These are phyloP conservation scores for Zaprionus inermis DNA, from an alignment of 1,140 invertebrate genomes.

Conservation along the genomic window DNA sequence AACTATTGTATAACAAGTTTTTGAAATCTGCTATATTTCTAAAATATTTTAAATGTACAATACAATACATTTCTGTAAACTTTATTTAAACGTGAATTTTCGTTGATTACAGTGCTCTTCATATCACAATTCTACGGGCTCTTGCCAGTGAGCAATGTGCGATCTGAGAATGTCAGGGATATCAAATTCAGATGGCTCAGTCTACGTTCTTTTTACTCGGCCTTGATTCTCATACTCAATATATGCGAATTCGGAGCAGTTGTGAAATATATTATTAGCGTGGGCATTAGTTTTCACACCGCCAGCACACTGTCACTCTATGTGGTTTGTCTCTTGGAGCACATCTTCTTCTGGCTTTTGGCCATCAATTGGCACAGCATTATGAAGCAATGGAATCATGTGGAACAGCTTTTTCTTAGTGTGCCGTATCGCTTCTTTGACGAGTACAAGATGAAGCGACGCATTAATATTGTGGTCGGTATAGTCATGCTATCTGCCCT, in stretches of 20 bases:
- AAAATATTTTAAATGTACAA: too few relatives aligned
- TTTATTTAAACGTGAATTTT: neutral
- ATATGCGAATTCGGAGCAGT: constrained; percentile 63
- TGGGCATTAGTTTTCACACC: constrained; percentile 67
- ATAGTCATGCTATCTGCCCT: constrained; percentile 66
- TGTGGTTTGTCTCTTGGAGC: constrained; percentile 73
- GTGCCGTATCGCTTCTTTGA: constrained; percentile 73
- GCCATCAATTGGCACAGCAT: constrained; percentile 70
- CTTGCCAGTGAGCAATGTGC: constrained; percentile 67
- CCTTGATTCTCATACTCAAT: constrained; percentile 55
- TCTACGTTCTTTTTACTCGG: constrained; percentile 54
- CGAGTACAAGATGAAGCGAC: constrained; percentile 67
- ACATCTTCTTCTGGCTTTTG: constrained; percentile 75
- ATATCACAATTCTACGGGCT: constrained; percentile 72
- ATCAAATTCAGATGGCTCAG: constrained; percentile 64
- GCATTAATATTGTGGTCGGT: constrained; percentile 65
- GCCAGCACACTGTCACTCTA: constrained; percentile 70
- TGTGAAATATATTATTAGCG: constrained; percentile 49
- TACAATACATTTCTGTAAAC: too few relatives aligned
- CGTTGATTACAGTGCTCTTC: constrained; percentile 59
- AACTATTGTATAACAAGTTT: neutral
- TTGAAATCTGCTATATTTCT: neutral
- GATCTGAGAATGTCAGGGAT: constrained; percentile 36
- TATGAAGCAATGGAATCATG: constrained; percentile 60
- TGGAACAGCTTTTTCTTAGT: constrained; percentile 69